Base-by-base conservation (phyloP, 2,113 vertebrate species). In the Daboia siamensis region DNA sequence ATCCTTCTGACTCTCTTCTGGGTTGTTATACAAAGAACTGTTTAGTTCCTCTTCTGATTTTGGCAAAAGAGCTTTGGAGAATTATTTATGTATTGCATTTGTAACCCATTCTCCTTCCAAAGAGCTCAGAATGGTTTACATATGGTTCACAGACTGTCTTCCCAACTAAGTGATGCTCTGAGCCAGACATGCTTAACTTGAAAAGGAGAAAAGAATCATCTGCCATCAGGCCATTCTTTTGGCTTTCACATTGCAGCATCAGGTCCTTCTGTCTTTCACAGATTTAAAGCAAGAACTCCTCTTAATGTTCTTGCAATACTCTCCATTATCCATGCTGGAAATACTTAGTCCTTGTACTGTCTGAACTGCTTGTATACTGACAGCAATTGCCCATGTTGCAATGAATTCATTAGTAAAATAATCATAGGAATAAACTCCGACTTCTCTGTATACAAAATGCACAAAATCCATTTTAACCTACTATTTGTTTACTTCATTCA, bases 1-100 rank as follows among this genome's bases (percentile, higher is more conserved):
- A 95, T 95, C 91, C 93, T 93, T 52, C 87, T 94, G 90, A 92
- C 93, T 90, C 91, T 56, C 56, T 94, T 90, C 91, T 93, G 89
- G 80, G 86, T 26, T 0, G 0, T n/a, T 57, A 4, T 92, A 92
- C 88, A 96, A 96, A 96, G 39, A 91, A 52, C 39, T 91, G 10
- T 89, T 92, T 94, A 88, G 91, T 89, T 93, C 56, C 89, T 90
- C 44, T 89, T 86, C 54, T 55, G 69, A 33, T 94, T 52, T 91
- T 64, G 56, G 48, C 13, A 86, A 2, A 0, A 33, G 55, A 11
- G 0, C 84, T 93, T 80, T 54, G 93, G 21, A 24, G 48, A 86
- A 93, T 90, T 64, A 90, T 93, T 93, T 90, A 61, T 92, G 88
- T 51, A 89, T 90, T 61, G 74, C 56, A 39, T 90, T 90, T 90